Percentiles rank a stretch among this genome's conserved stretches.
These are phyloP conservation scores for Choreutis nemorana DNA, from an alignment of 2,888 invertebrate genomes.

Conservation along the genomic window DNA sequence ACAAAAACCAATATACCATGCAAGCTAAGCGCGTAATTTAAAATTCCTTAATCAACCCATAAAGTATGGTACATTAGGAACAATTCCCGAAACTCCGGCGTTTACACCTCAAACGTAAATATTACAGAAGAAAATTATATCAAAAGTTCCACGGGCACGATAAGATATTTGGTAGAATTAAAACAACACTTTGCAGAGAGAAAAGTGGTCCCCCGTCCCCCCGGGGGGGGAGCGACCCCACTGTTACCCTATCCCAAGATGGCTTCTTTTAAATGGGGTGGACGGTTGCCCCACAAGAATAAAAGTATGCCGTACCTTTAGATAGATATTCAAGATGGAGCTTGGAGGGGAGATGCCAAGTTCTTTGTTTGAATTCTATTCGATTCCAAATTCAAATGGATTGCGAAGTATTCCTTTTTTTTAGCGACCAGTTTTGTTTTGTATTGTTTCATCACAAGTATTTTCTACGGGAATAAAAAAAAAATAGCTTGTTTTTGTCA, in stretches of 20 bases:
- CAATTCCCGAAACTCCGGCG: too few species aligned
- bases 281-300: slow-evolving; percentile 59
- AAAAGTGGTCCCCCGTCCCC: slow-evolving; percentile 47
- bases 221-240: slow-evolving; percentile 20
- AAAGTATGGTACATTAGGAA: too few species aligned
- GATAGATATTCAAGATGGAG: slow-evolving; percentile 45
- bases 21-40: too few species aligned
- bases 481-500: slow-evolving; percentile 1
- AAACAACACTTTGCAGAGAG: slow-evolving; percentile 62
- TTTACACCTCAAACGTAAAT: slow-evolving; percentile 52
- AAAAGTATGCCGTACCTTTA: slow-evolving; percentile 59
- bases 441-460: slow-evolving; percentile 14
- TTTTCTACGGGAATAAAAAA: slow-evolving; percentile 8
- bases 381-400: slow-evolving; percentile 46
- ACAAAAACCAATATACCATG: too few species aligned
- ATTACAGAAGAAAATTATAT: slow-evolving; percentile 58
- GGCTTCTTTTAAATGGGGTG: slow-evolving; percentile 65
- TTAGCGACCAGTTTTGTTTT: slow-evolving; percentile 18
- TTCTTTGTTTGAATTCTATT: slow-evolving; percentile 37
- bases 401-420: too few species aligned
- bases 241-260: slow-evolving; percentile 54
- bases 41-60: too few species aligned
- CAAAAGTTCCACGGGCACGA: slow-evolving; percentile 60
- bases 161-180: slow-evolving; percentile 66
- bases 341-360: slow-evolving; percentile 22